phyloP scores from a whole-genome alignment of 2,797 vertebrate genomes.

The Perodicticus potto region DNA sequence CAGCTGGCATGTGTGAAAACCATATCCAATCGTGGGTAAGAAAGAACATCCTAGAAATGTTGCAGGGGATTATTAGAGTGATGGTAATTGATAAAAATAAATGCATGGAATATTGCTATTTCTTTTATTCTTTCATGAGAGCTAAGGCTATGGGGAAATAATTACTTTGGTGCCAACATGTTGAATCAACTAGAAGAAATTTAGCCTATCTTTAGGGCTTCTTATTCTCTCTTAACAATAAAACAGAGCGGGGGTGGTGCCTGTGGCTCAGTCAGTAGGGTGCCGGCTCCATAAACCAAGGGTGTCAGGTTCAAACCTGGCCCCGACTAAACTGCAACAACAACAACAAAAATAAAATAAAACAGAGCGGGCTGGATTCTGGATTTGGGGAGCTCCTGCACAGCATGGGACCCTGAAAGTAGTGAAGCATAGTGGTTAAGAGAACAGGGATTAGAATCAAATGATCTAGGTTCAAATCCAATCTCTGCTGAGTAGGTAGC shows the following conservation, averaged over 20 bases:
- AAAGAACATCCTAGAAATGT: not conserved
- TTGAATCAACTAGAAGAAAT: not conserved
- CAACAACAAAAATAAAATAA: not conserved
- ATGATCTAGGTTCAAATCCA: not conserved
- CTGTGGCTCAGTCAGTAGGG: too few species aligned
- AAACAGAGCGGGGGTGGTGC: not conserved
- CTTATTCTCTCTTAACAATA: not conserved
- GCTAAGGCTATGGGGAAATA: not conserved
- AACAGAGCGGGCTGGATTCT: not conserved
- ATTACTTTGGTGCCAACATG: not conserved
- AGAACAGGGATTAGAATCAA: not conserved
- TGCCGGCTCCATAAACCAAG: too few species aligned
- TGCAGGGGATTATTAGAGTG: not conserved
- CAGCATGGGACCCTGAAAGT: not conserved
- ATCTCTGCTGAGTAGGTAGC: not conserved
- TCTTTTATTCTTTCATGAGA: not conserved
- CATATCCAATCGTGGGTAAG: not conserved
- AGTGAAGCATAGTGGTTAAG: not conserved
- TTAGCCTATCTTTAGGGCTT: not conserved
- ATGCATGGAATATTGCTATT: not conserved
- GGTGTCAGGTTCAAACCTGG: too few species aligned
- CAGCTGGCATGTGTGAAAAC: not conserved
- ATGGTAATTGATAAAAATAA: not conserved
- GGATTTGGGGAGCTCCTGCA: accelerated
- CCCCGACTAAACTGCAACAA: too few species aligned